These are phyloP conservation scores for Periophthalmodon schlosseri DNA, from an alignment of 2,113 vertebrate genomes.

Conservation along the genomic window DNA sequence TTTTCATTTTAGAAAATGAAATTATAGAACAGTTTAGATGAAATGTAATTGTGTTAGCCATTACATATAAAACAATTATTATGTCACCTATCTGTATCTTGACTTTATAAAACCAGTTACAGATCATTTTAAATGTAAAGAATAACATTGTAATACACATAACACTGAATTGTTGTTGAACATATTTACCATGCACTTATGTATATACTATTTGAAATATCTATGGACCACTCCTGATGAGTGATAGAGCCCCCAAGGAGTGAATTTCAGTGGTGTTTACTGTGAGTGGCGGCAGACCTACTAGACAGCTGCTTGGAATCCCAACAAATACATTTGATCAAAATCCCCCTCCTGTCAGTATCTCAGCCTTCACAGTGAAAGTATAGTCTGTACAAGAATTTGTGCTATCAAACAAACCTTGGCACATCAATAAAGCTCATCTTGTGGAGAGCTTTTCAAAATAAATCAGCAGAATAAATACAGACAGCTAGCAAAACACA, in stretches of 20 bases:
- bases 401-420: constrained; percentile 75
- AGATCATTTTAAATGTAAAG: too few species aligned
- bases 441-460: constrained; percentile 69
- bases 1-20: too few species aligned
- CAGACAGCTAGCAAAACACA: constrained; percentile 69
- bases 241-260: constrained; percentile 23
- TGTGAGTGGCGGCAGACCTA: constrained; percentile 49
- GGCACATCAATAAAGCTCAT: constrained; percentile 76
- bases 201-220: constrained; percentile 23
- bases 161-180: too few species aligned
- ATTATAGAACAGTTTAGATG: too few species aligned
- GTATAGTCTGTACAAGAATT: constrained; percentile 70
- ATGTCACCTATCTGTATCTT: too few species aligned
- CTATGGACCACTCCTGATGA: constrained; percentile 30
- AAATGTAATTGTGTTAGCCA: too few species aligned
- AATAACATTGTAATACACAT: too few species aligned
- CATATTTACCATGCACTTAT: too few species aligned
- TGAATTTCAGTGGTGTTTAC: constrained; percentile 58
- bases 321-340: constrained; percentile 64
- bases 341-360: constrained; percentile 60
- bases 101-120: too few species aligned
- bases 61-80: too few species aligned
- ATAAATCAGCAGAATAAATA: constrained; percentile 80
- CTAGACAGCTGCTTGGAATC: constrained; percentile 53
- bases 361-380: constrained; percentile 65